Conservation (phyloP, 2,113 vertebrate genomes). For the Festucalex cinctus region DNA sequence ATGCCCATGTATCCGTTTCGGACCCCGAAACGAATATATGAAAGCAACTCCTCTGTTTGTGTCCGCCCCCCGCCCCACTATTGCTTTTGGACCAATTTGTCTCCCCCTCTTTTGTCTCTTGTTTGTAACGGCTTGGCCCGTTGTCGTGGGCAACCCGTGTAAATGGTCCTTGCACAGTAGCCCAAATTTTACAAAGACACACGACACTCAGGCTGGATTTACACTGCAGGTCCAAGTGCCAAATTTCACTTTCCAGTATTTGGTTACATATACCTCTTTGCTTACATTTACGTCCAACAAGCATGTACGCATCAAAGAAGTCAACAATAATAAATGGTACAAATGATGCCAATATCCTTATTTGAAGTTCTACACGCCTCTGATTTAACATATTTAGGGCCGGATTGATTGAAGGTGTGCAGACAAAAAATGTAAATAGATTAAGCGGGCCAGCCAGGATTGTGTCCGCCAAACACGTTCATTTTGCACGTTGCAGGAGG, state of each 20-base stretch:
- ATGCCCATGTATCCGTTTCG: conserved; percentile 65
- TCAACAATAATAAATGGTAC: too few species aligned
- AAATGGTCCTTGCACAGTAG: conserved; percentile 71
- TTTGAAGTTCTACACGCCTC: not conserved
- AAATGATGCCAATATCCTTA: not conserved
- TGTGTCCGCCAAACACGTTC: too few species aligned
- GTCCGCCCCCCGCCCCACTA: conserved; percentile 46
- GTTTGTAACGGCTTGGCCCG: conserved; percentile 59
- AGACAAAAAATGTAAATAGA: too few species aligned
- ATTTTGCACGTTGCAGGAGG: too few species aligned
- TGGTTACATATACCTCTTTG: not conserved
- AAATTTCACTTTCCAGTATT: not conserved
- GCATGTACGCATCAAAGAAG: not conserved
- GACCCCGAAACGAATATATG: conserved; percentile 60
- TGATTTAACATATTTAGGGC: not conserved
- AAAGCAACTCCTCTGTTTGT: conserved; percentile 53
- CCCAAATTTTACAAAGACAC: conserved; percentile 41
- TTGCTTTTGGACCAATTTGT: conserved; percentile 53
- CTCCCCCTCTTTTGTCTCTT: conserved; percentile 58
- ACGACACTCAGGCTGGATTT: conserved; percentile 22
- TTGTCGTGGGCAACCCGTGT: conserved; percentile 77
- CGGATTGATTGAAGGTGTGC: not conserved
- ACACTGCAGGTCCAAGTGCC: conserved; percentile 1
- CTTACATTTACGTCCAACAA: not conserved
- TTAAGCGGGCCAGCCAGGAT: too few species aligned